Evolutionary conservation across 35 echinoderm and acorn worm genomes (phyloP), one percentile per base, ranked within the genome.

Genomic region (Amphiura filiformis): DNA sequence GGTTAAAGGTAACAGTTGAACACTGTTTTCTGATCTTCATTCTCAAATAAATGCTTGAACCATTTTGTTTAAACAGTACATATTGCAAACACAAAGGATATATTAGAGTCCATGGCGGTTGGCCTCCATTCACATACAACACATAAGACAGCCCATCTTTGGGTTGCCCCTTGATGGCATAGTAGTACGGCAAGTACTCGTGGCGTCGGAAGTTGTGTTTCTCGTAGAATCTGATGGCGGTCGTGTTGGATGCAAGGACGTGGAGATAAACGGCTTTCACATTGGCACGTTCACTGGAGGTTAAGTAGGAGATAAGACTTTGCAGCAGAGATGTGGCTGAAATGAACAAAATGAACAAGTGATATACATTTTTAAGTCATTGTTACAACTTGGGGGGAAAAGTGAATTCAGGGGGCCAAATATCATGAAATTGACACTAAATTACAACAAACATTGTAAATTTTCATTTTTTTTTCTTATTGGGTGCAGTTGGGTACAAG

Each of bases 71-170:
- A n/a, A n/a, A n/a, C n/a, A n/a, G n/a, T n/a, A n/a, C n/a, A n/a
- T n/a, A n/a, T n/a, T n/a, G n/a, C n/a, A n/a, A 76, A 76, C n/a
- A 18, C 3, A 98, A 98, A 98, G 96, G 96, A 98, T 98, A 98
- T 98, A 98, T 88, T 22, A 98, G 56, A 20, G 92, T 94, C 96
- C 96, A 98, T n/a, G 96, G 96, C 65, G 96, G 92, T 75, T 94
- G 92, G 0, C 96, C 96, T 31, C 96, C 96, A 77, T 98, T 98
- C 82, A 98, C n/a, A n/a, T n/a, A n/a, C n/a, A 91, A 83, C 0
- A 94, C 95, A 49, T 97, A 97, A 13, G 95, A 97, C 57, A 97
- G 82, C 0, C 95, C n/a, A n/a, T n/a, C 92, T 56, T 94, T 98
- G 12, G 88, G 82, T 32, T 92, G 86, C 36, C 89, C 92, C 37